phyloP scores from a whole-genome alignment of 2,113 vertebrate genomes.

The Megaptera novaeangliae region DNA sequence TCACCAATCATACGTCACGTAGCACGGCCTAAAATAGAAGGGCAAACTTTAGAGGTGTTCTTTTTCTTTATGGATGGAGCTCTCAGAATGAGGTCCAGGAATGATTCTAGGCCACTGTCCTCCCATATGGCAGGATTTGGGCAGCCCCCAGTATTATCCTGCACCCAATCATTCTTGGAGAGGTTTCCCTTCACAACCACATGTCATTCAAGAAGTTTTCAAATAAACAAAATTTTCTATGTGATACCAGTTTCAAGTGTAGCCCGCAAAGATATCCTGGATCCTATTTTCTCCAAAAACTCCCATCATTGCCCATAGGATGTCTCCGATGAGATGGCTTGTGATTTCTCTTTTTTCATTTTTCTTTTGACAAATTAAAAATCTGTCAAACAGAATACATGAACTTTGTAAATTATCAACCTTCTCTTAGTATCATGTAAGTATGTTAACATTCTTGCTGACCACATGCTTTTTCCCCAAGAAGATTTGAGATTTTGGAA shows the following conservation, averaged over 20 bases:
- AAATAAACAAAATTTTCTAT: neutral
- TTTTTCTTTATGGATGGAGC: neutral
- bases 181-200: neutral
- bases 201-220: neutral
- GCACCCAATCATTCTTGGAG: neutral
- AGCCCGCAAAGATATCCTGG: neutral
- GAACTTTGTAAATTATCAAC: neutral
- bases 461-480: neutral
- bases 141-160: neutral
- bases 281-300: neutral
- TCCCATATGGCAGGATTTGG: neutral
- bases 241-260: neutral
- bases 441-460: neutral
- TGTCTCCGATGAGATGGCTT: neutral
- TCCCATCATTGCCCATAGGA: neutral
- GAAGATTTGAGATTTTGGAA: neutral
- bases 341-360: neutral
- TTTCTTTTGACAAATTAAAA: neutral
- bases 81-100: neutral
- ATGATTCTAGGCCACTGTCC: neutral
- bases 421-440: neutral
- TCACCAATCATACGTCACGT: neutral
- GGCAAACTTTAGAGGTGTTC: rapidly evolving
- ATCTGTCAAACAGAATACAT: neutral
- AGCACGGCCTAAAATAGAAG: neutral